phyloP scores from a whole-genome alignment of 2,113 vertebrate species.

The Melanerpes aurifrons region DNA sequence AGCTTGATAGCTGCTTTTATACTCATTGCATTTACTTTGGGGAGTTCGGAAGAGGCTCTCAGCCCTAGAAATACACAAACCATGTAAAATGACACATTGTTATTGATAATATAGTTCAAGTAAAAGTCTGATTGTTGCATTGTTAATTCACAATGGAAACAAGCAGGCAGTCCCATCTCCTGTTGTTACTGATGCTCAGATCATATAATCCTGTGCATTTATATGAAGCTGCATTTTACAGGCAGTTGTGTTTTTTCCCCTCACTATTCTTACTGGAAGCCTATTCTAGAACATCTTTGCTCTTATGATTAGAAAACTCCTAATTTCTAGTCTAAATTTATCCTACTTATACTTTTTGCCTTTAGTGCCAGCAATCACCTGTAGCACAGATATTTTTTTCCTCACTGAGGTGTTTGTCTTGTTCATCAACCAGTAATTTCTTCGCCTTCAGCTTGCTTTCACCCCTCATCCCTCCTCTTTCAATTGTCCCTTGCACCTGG shows the following conservation, averaged over 20 bases:
- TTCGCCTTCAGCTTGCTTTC: neutral
- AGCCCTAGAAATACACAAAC: neutral
- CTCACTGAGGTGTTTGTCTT: neutral
- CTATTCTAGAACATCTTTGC: neutral
- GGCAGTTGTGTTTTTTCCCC: neutral
- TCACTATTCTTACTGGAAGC: neutral
- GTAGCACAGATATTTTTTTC: neutral
- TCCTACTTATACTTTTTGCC: neutral
- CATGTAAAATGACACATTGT: constrained; percentile 4
- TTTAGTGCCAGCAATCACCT: neutral
- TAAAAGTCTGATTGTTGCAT: constrained; percentile 38
- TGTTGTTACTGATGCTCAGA: constrained; percentile 2
- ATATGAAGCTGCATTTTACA: neutral
- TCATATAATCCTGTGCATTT: neutral
- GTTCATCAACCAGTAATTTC: neutral
- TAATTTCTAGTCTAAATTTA: neutral
- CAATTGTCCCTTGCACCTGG: neutral
- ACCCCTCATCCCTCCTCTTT: neutral
- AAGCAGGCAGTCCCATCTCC: neutral
- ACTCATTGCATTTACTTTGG: neutral
- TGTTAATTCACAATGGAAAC: constrained; percentile 52
- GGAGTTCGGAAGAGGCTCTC: neutral
- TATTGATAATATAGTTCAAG: neutral
- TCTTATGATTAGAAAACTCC: neutral
- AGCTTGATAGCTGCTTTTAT: constrained; percentile 6